Base-by-base conservation (phyloP, 2,888 invertebrate genomes). In the Drosophila anomalata region DNA sequence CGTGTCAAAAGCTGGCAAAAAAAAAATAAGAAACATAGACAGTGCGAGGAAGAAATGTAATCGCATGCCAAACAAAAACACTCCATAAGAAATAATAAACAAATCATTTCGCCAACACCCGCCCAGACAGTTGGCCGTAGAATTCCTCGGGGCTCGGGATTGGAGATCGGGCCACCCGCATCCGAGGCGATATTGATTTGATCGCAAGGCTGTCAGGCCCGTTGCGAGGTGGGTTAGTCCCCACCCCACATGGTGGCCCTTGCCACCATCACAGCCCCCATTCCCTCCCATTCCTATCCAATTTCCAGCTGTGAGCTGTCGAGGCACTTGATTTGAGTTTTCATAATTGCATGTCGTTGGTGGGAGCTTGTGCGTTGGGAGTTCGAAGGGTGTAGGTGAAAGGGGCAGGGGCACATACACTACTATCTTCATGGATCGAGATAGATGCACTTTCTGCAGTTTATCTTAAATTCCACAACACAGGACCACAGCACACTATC, bases 51-150 rank as follows among this genome's bases (percentile, higher is more conserved):
- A 29, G 54, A 70, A 42, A 74, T 73, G 83, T 70, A 79, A 80
- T 86, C 78, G 77, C 73, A 77, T 76, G 76, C 87, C 86, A 78
- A 82, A 83, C 76, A 83, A 87, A 84, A 89, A 83, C 89, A 89
- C 89, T 89, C 85, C 83, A 88, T 87, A 77, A 87, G 76, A 69
- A 75, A 86, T 77, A 87, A 87, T 88, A 86, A 86, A 87, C 85
- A 86, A 87, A 85, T 85, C 87, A 78, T 77, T 66, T 67, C 50
- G 55, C 57, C 48, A 68, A 47, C 68, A 29, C 67, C 60, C 29
- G 17, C 33, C 29, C 31, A 65, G 56, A 46, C 48, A 46, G 55
- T 50, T 22, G 50, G 24, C 41, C 50, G 52, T 24, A 33, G 26
- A 65, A 66, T 65, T 66, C 54, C 39, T 70, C 57, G 46, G 68